Conservation (phyloP, 2,888 invertebrate species). For the Sialis lutaria region DNA sequence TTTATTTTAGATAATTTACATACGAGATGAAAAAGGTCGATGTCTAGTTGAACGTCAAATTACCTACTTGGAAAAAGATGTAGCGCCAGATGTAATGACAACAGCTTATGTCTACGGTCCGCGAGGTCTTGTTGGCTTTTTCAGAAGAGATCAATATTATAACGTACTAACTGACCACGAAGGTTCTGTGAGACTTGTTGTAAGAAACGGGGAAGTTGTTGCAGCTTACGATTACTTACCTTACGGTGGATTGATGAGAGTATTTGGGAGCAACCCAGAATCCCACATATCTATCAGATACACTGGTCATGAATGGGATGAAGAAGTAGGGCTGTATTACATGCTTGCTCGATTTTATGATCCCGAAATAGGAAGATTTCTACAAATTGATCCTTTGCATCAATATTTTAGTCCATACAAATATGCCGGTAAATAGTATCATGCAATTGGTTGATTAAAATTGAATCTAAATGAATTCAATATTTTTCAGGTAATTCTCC, state of each 20-base stretch:
- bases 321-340: slow-evolving; percentile 12
- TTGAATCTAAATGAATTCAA: too few species aligned
- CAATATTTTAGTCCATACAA: slow-evolving; percentile 13
- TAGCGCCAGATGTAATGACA: too few species aligned
- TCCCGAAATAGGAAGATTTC: slow-evolving; percentile 11
- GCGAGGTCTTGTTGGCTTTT: too few species aligned
- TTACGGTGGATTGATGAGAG: slow-evolving; percentile 11
- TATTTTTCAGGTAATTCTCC: neutral
- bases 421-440: slow-evolving; percentile 8
- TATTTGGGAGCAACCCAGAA: slow-evolving; percentile 8
- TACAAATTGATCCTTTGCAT: slow-evolving; percentile 8
- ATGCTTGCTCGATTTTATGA: slow-evolving; percentile 13
- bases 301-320: slow-evolving; percentile 14
- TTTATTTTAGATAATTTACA: too few species aligned
- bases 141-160: neutral
- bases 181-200: slow-evolving; percentile 11
- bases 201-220: slow-evolving; percentile 8
- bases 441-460: too few species aligned
- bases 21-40: too few species aligned
- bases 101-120: too few species aligned
- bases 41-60: neutral
- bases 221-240: slow-evolving; percentile 14
- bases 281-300: slow-evolving; percentile 7
- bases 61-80: too few species aligned
- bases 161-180: slow-evolving; percentile 12